These are phyloP conservation scores for Tupiocoris notatus DNA, from an alignment of 2,888 invertebrate species.

Conservation along the genomic window DNA sequence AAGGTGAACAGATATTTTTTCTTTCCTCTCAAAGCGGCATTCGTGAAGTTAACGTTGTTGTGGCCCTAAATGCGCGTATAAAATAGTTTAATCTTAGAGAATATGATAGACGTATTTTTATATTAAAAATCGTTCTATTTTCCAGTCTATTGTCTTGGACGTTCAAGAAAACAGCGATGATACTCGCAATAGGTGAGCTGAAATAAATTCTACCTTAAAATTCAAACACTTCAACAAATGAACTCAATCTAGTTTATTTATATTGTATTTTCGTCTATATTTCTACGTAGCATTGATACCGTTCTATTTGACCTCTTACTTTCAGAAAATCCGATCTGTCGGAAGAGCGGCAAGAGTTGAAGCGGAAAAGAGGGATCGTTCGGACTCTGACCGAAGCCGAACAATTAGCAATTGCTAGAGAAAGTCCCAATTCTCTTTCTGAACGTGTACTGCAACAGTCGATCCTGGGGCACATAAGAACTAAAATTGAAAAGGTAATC, in stretches of 20 bases:
- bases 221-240: neutral
- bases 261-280: too few species aligned
- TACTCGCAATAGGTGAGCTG: neutral
- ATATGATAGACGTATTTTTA: too few species aligned
- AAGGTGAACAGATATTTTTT: too few species aligned
- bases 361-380: conserved; percentile 40
- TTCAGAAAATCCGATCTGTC: conserved; percentile 1
- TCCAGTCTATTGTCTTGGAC: neutral
- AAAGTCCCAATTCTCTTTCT: conserved; percentile 47
- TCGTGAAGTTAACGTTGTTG: too few species aligned
- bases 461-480: conserved; percentile 47
- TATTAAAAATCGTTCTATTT: neutral
- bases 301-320: neutral
- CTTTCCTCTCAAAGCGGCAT: too few species aligned
- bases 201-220: too few species aligned
- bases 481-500: neutral
- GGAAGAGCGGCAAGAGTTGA: conserved; percentile 14
- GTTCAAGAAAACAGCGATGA: neutral
- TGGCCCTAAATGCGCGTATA: too few species aligned
- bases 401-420: conserved; percentile 47
- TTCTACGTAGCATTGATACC: too few species aligned
- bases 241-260: neutral
- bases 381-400: conserved; percentile 51
- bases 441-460: conserved; percentile 53
- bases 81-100: too few species aligned